phyloP scores from a whole-genome alignment of 2,888 invertebrate species.

The Xanthorhoe spadicearia region DNA sequence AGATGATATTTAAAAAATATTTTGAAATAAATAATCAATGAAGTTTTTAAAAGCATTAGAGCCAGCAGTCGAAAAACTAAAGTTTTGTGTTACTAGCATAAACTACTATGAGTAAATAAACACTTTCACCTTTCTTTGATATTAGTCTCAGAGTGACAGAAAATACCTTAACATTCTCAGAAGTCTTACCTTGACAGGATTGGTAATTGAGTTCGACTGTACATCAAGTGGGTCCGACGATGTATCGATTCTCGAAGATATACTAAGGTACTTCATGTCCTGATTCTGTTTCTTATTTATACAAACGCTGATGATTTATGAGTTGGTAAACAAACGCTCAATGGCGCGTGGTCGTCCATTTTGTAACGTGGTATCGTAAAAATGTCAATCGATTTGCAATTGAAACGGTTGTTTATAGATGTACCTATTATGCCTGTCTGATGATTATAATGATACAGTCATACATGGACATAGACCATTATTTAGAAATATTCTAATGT shows the following conservation, averaged over 20 bases:
- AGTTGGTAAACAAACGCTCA: conserved; percentile 14
- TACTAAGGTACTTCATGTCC: conserved; percentile 11
- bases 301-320: conserved; percentile 32
- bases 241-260: conserved; percentile 20
- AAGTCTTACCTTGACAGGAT: background rate
- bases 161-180: background rate
- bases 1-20: too few relatives aligned
- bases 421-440: background rate
- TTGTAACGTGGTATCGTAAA: conserved; percentile 8
- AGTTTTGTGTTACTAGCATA: too few relatives aligned
- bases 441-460: too few relatives aligned
- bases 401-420: background rate
- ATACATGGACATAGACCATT: too few relatives aligned
- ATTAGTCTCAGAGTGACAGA: too few relatives aligned
- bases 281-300: conserved; percentile 23
- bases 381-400: background rate
- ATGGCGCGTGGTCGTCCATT: conserved; percentile 1
- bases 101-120: too few relatives aligned
- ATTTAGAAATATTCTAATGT: too few relatives aligned
- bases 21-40: too few relatives aligned
- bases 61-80: too few relatives aligned
- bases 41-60: too few relatives aligned
- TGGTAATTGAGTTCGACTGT: background rate
- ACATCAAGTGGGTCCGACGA: conserved; percentile 24
- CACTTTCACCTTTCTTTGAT: too few relatives aligned